A percentile compares a stretch with the other conserved stretches of the same genome.
phyloP scores from a whole-genome alignment of 2,888 invertebrate species.

The Thymelicus acteon region DNA sequence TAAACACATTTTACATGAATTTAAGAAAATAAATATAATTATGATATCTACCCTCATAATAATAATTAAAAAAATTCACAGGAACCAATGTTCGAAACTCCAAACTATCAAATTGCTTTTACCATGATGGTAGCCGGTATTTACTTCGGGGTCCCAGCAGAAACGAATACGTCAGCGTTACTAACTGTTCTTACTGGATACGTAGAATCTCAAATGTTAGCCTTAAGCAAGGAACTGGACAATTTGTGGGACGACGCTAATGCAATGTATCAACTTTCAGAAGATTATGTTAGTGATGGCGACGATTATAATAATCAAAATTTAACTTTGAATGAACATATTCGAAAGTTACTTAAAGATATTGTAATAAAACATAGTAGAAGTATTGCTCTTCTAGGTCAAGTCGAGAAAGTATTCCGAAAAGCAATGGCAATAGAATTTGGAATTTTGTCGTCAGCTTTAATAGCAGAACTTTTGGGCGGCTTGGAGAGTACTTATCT shows the following conservation, averaged over 20 bases:
- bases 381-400: not conserved
- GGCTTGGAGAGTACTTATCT: conserved; percentile 61
- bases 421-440: conserved; percentile 15
- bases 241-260: conserved; percentile 55
- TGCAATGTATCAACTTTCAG: not conserved
- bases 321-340: conserved; percentile 1
- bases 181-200: conserved; percentile 55
- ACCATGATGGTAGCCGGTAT: conserved; percentile 43
- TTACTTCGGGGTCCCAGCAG: conserved; percentile 47
- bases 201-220: conserved; percentile 57
- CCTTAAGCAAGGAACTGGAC: conserved; percentile 54
- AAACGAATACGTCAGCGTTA: conserved; percentile 52
- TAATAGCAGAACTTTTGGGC: conserved; percentile 61
- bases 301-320: not conserved
- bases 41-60: no score
- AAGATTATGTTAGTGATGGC: not conserved
- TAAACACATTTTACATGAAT: no score
- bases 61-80: conserved; percentile 41
- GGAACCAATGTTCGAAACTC: conserved; percentile 59
- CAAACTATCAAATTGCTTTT: conserved; percentile 57
- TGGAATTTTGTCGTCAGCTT: not conserved
- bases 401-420: conserved; percentile 11
- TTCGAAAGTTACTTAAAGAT: not conserved
- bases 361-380: conserved; percentile 19
- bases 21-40: no score